Evolutionary conservation across 2,888 invertebrate species (phyloP).

Genomic region (Idaea dimidiata): DNA sequence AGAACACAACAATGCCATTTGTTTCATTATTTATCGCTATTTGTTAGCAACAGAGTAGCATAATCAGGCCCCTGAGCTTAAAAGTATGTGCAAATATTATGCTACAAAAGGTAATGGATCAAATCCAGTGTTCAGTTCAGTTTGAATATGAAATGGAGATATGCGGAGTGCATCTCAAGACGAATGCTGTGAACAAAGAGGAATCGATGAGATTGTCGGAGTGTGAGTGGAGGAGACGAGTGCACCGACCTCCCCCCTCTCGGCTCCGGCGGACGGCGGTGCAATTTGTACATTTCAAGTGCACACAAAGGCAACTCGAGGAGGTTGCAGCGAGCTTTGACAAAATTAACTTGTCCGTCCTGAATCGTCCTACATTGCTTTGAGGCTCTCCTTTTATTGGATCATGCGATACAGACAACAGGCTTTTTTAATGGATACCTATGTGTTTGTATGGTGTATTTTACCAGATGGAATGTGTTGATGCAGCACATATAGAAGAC

Average conservation of each 20-base stretch:
- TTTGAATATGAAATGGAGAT: slow-evolving; percentile 74
- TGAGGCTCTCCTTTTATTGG: slow-evolving; percentile 71
- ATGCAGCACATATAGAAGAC: no score
- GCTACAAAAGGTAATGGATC: slow-evolving; percentile 32
- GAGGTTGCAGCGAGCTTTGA: slow-evolving; percentile 77
- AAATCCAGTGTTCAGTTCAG: slow-evolving; percentile 41
- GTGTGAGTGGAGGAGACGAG: slow-evolving; percentile 62
- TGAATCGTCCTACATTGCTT: slow-evolving; percentile 41
- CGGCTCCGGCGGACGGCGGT: slow-evolving; percentile 66
- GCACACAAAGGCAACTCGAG: slow-evolving; percentile 77
- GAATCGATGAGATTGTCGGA: slow-evolving; percentile 73
- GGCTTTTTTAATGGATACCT: no score
- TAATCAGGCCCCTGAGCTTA: no score
- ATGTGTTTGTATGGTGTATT: no score
- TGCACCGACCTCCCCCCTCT: slow-evolving; percentile 71
- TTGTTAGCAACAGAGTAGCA: no score
- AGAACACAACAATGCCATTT: no score
- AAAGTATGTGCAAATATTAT: neutral
- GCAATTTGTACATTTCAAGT: slow-evolving; percentile 82
- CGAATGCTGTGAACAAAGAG: slow-evolving; percentile 76
- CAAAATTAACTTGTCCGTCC: slow-evolving; percentile 79
- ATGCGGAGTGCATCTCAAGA: slow-evolving; percentile 72
- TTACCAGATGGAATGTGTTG: no score
- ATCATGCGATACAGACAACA: slow-evolving; percentile 38
- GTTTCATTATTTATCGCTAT: no score